Base-by-base conservation (phyloP, 1,140 invertebrate species). In the Zophobas atratus region DNA sequence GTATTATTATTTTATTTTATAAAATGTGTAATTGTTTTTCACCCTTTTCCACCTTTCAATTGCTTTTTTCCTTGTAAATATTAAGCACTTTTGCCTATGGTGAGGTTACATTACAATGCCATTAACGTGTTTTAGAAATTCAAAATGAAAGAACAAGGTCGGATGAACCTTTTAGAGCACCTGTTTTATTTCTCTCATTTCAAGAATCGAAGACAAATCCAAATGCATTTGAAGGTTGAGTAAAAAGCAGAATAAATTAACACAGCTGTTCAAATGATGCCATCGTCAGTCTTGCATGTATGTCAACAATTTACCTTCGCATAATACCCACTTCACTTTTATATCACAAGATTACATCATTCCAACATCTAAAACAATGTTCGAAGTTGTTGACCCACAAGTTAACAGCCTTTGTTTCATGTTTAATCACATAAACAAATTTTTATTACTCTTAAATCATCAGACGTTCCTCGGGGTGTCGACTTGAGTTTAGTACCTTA, bases 361-460 rank as follows among this genome's bases (percentile, higher is more conserved):
- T 60, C 56, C n/a, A 8, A 60, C 56, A 60, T 60, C 35, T 35
- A 60, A 60, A 60, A 60, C 56, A 39, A 8, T 39, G 36, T 60
- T 60, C 35, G 0, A 60, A 60, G 56, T 60, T 60, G 56, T 60
- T 60, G 56, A 60, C 56, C 56, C n/a, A 36, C 34, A 36, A 60
- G 36, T 60, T 60, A 60, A 60, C 56, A 60, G 56, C 36, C 56
- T 60, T 60, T 60, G 56, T 60, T 60, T 60, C 56, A 60, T 60
- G 56, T 60, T 39, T 36, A 60, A 60, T 60, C 34, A 39, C 56
- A 60, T 60, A 60, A 60, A 60, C 56, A 60, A 60, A 60, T 60
- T 60, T 60, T 60, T 60, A 60, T 60, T 60, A 60, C 34, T 60
- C 56, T 39, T 60, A 60, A 60, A 60, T 60, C 56, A 60, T 60